Percentiles rank a stretch among this genome's conserved stretches.
Conservation (phyloP, 2,113 vertebrate genomes). For the Peromyscus polionotus region DNA sequence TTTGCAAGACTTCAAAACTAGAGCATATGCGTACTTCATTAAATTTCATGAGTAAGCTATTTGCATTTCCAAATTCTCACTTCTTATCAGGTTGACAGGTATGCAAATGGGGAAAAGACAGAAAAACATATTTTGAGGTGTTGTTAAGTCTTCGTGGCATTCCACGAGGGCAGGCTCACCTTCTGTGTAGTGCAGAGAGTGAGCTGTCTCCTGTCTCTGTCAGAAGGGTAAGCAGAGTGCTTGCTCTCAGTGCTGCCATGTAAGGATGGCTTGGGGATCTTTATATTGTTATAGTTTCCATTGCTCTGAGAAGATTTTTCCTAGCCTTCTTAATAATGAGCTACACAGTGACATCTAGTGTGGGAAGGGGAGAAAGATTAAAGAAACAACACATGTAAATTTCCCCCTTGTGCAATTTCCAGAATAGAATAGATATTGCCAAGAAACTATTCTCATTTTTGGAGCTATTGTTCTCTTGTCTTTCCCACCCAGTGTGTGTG, state of each 20-base stretch:
- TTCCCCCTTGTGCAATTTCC: background rate
- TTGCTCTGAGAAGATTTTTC: background rate
- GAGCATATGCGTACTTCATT: constrained; percentile 59
- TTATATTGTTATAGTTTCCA: background rate
- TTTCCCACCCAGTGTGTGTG: background rate
- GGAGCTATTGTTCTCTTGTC: background rate
- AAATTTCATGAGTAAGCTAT: constrained; percentile 74
- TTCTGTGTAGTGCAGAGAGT: background rate
- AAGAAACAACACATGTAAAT: background rate
- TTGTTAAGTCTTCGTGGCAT: constrained; percentile 1
- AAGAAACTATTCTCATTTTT: background rate
- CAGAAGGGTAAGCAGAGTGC: constrained; percentile 11
- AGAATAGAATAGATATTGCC: fast-evolving
- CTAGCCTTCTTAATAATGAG: constrained; percentile 31
- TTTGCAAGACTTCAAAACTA: constrained; percentile 59
- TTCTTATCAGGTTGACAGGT: constrained; percentile 76
- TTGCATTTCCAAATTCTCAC: constrained; percentile 69
- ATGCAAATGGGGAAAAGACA: constrained; percentile 62
- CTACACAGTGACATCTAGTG: constrained; percentile 84
- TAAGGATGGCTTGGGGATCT: constrained; percentile 37
- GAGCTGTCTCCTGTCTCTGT: constrained; percentile 1
- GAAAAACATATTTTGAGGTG: background rate
- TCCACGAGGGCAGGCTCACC: background rate
- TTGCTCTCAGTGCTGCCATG: constrained; percentile 61
- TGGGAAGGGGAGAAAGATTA: background rate